Conservation (phyloP, 64 coral and sea anemone species). For the Montipora efflorescens region DNA sequence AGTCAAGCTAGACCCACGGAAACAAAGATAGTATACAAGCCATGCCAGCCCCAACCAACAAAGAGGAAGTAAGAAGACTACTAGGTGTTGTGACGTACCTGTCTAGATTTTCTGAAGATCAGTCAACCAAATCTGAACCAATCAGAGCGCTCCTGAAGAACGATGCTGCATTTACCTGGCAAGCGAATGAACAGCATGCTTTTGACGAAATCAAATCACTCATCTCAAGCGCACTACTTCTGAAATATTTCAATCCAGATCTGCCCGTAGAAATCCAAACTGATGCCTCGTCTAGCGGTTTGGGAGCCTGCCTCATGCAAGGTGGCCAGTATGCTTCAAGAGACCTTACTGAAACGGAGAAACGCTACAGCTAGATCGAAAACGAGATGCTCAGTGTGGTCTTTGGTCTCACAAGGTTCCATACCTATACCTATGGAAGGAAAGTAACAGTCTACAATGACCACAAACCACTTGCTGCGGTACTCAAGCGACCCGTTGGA, state of each 20-base stretch:
- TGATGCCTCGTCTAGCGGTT: conserved; percentile 29
- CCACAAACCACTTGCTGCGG: too few relatives aligned
- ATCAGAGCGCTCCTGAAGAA: background rate
- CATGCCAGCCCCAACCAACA: too few relatives aligned
- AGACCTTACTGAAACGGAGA: background rate
- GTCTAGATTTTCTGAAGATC: too few relatives aligned
- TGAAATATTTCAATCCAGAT: conserved; percentile 51
- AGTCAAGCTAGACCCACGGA: too few relatives aligned
- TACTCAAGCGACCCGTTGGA: too few relatives aligned
- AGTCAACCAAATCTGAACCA: too few relatives aligned
- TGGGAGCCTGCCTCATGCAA: conserved; percentile 50
- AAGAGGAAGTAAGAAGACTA: too few relatives aligned
- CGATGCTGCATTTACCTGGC: conserved; percentile 2
- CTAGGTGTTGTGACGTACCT: too few relatives aligned
- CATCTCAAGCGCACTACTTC: conserved; percentile 30
- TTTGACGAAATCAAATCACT: conserved; percentile 25
- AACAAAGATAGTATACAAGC: too few relatives aligned
- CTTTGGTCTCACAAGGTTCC: conserved; percentile 9
- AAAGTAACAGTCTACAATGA: background rate
- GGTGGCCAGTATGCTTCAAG: conserved; percentile 17
- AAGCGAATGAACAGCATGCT: background rate
- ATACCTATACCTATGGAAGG: conserved; percentile 43
- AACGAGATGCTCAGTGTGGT: background rate
- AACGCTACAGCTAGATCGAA: too few relatives aligned
- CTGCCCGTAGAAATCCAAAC: conserved; percentile 14